Conservation (phyloP, 2,888 invertebrate genomes). For the Synergus japonicus region DNA sequence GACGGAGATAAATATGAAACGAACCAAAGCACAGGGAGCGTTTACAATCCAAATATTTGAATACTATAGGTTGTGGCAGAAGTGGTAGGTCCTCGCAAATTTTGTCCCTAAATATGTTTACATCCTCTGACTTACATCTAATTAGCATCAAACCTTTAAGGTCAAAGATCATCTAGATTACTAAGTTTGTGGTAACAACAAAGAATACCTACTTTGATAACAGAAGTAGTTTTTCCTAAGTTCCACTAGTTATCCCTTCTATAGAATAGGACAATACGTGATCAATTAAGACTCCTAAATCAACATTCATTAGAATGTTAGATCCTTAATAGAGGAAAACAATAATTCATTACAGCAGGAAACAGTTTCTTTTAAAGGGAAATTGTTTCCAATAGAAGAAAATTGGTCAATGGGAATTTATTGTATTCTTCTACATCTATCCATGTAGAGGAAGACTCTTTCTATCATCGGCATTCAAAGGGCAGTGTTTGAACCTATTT, state of each 20-base stretch:
- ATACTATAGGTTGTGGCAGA: neutral
- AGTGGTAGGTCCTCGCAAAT: neutral
- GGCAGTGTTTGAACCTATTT: no score
- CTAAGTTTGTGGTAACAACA: neutral
- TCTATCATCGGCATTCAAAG: no score
- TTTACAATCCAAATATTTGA: slow-evolving; percentile 30
- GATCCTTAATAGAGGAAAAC: neutral
- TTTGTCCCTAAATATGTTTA: neutral
- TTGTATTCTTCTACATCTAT: neutral
- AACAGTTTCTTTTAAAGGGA: neutral
- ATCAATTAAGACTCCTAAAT: neutral
- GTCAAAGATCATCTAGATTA: neutral
- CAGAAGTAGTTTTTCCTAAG: neutral
- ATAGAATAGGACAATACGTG: neutral
- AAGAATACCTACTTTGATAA: neutral
- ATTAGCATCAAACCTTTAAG: neutral
- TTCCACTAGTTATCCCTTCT: no score
- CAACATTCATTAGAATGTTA: neutral
- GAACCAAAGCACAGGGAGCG: slow-evolving; percentile 24
- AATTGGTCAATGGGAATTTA: neutral
- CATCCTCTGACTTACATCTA: neutral
- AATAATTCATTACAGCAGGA: neutral
- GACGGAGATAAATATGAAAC: slow-evolving; percentile 41
- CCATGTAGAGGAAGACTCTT: neutral
- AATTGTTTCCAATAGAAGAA: neutral